Conservation (phyloP, 1,140 invertebrate species). For the Drosophila novamexicana region DNA sequence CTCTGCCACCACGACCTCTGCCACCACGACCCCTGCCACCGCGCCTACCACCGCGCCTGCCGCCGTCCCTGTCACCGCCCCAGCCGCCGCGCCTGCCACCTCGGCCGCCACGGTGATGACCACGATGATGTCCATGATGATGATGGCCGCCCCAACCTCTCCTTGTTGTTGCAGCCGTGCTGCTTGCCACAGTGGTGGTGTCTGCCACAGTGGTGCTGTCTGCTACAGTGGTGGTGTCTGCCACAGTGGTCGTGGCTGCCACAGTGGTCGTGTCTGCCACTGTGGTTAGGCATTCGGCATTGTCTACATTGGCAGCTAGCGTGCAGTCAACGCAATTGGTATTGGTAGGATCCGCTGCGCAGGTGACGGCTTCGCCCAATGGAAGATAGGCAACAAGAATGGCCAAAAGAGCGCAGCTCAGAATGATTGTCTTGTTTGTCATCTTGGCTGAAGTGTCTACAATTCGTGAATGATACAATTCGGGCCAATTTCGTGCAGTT, state of each 20-base stretch:
- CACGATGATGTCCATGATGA: not conserved
- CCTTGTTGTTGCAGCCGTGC: too few species aligned
- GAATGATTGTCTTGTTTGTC: not conserved
- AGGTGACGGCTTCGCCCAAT: not conserved
- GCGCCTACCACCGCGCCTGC: not conserved
- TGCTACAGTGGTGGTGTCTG: not conserved
- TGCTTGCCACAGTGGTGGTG: not conserved
- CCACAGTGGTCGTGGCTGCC: not conserved
- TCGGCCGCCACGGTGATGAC: not conserved
- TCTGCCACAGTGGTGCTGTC: not conserved
- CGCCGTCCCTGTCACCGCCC: not conserved
- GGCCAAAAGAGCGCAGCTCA: constrained; percentile 16
- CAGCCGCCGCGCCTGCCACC: not conserved
- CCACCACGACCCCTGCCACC: not conserved
- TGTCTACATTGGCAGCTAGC: not conserved
- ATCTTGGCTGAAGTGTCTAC: constrained; percentile 1
- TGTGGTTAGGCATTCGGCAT: not conserved
- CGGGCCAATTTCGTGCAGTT: not conserved
- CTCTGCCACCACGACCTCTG: not conserved
- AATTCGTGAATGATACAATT: constrained; percentile 8
- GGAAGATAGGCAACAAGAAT: constrained; percentile 5
- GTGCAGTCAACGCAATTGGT: constrained; percentile 1
- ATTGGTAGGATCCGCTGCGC: not conserved
- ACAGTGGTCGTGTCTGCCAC: not conserved
- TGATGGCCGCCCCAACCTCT: not conserved